phyloP scores from a whole-genome alignment of 1,140 invertebrate genomes.

The Neuroterus valhalla region DNA sequence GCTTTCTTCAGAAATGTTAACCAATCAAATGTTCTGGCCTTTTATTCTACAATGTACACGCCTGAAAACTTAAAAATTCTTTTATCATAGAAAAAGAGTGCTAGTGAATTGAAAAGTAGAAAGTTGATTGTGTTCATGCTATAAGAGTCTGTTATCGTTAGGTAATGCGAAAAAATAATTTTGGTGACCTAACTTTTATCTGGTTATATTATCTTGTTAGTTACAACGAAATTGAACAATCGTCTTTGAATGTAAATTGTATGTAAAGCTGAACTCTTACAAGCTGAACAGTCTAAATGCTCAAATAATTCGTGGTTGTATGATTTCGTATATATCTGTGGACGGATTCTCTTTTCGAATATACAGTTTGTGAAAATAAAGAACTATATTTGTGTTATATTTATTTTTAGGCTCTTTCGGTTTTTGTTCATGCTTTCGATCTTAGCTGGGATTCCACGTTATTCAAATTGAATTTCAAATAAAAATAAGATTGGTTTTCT shows the following conservation, averaged over 20 bases:
- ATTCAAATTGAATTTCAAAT: too few species aligned
- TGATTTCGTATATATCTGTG: slow-evolving; percentile 36
- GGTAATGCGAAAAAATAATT: neutral
- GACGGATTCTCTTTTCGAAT: slow-evolving; percentile 16
- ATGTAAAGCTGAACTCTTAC: slow-evolving; percentile 39
- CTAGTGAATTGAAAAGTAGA: neutral
- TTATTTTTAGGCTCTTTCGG: neutral
- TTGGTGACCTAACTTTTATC: neutral
- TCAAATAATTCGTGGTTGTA: slow-evolving; percentile 59
- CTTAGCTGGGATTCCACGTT: too few species aligned
- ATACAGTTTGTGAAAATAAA: neutral
- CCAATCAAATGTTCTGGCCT: too few species aligned
- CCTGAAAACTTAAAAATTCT: neutral
- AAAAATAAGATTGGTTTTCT: too few species aligned
- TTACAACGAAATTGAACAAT: neutral
- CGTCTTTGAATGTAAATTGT: slow-evolving; percentile 16
- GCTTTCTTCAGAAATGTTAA: too few species aligned
- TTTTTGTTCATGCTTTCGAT: too few species aligned
- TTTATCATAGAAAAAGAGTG: slow-evolving; percentile 20
- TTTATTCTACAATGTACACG: too few species aligned
- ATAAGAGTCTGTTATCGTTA: slow-evolving; percentile 21
- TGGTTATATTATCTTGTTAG: neutral
- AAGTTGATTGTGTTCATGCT: slow-evolving; percentile 8
- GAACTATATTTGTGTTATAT: too few species aligned
- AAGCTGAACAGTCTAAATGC: slow-evolving; percentile 56